Conservation (phyloP, 2,797 vertebrate species). For the Poecilia picta region DNA sequence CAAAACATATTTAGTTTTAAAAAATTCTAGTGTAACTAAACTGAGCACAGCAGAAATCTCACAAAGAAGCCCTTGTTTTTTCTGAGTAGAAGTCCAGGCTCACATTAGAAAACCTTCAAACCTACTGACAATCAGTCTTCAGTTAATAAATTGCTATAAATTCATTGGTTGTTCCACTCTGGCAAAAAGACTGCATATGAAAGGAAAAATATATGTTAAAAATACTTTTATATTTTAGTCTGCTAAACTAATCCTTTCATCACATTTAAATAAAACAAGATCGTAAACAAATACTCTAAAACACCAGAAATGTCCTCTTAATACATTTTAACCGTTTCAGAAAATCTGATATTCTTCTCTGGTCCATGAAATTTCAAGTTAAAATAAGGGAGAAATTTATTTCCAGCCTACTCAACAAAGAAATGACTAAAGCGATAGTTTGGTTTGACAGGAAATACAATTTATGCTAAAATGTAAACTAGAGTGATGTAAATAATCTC, state of each 20-base stretch:
- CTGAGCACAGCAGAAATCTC: background rate
- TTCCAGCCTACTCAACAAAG: background rate
- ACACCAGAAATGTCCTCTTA: background rate
- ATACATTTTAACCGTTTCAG: background rate
- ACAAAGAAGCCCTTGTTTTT: background rate
- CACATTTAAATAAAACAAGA: background rate
- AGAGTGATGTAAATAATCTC: background rate
- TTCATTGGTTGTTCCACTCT: background rate
- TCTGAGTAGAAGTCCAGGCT: background rate
- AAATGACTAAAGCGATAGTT: background rate
- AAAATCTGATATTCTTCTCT: background rate
- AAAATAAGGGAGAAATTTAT: background rate
- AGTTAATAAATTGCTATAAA: background rate
- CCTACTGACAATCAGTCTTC: background rate
- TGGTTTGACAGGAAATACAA: background rate
- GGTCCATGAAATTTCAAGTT: background rate
- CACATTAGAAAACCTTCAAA: background rate
- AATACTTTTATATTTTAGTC: background rate
- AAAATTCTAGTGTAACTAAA: conserved; percentile 8
- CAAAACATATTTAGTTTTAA: conserved; percentile 5
- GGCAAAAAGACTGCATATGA: background rate
- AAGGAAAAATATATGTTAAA: background rate
- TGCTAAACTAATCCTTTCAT: background rate
- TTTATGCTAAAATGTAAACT: conserved; percentile 2
- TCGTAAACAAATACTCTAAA: background rate